Base-by-base conservation (phyloP, 1,140 invertebrate species). In the Lepidurus packardi region DNA sequence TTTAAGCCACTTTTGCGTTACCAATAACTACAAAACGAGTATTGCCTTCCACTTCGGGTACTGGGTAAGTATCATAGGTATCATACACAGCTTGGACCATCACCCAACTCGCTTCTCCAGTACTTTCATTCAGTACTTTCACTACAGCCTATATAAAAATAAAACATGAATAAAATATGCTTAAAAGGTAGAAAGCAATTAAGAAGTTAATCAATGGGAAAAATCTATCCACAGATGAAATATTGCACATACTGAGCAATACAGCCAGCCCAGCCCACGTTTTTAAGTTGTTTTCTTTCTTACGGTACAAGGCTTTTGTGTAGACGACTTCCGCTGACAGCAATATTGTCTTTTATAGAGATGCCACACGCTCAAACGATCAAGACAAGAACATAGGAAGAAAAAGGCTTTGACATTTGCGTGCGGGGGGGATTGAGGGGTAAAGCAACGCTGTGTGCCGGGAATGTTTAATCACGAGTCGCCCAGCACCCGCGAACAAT, bases 61-160 rank as follows among this genome's bases (percentile, higher is more conserved):
- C 43, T 25, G 73, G 77, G 76, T 75, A 82, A 8, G 82, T 41
- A 77, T 83, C 82, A 77, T 82, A 83, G 8, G 81, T 82, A 24
- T 83, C 81, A 77, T 83, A 82, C 10, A 83, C 82, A 53, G 81
- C 82, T 82, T 83, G 82, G 74, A 83, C 79, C 81, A 83, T 83
- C 6, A 80, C 73, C 44, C 65, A 25, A 73, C 42, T 16, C 43
- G 43, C 24, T 16, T 77, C 75, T 6, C 13, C 21, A 7, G 53
- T 65, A 65, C 53, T 65, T 65, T 9, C 16, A 21, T 65, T 21
- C 53, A 1, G 53, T 16, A 65, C 53, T 65, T 65, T 65, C 53
- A 65, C 13, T 21, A 65, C 16, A 1, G 53, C 53, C 53, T 65
- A 16, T 47, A 1, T 47, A 16, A 47, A 47, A 11, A n/a, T n/a